Evolutionary conservation across 2,888 invertebrate genomes (phyloP), one percentile per base, ranked within the genome.

Genomic region (Spilarctia lutea): DNA sequence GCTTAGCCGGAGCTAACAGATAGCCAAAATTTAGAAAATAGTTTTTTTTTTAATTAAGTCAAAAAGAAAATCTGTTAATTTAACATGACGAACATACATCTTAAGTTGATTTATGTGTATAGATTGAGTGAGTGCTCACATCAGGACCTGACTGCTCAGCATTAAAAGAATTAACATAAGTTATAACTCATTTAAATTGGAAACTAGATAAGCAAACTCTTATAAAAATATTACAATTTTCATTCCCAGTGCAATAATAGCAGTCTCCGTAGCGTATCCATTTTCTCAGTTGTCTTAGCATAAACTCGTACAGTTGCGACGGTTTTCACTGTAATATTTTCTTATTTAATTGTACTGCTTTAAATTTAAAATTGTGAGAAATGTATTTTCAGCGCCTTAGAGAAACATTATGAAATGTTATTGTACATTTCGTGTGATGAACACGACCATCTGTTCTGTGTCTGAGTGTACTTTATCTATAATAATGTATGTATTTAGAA

Each of bases 271-370:
- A 52, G 24, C n/a, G 30, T 48, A 20, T 10, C 30, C 68, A 52
- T 52, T 68, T 52, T 68, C 68, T 11, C 68, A 68, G 52, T 48
- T 68, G 52, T 68, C 33, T 68, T 48, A 27, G 6, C 18, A 68
- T 30, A 68, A 68, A 48, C 48, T 27, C 30, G 68, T 30, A 27
- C 27, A n/a, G 20, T 18, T 27, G 68, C 30, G 48, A 68, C 30
- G 8, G 20, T 45, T 30, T 20, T 30, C 20, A 27, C 18, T 48
- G 24, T 30, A 42, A 68, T 30, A 30, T 30, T 68, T 68, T 68
- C 2, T 68, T 18, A 68, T 45, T 39, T 68, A 65, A 65, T 65
- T 65, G 65, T 65, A 6, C 10, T 13, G 35, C 18, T 65, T 35
- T 65, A 27, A 27, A 60, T 27, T 60, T 60, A 4, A 60, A 60